phyloP scores from a whole-genome alignment of 2,113 vertebrate species.

The Numenius arquata region DNA sequence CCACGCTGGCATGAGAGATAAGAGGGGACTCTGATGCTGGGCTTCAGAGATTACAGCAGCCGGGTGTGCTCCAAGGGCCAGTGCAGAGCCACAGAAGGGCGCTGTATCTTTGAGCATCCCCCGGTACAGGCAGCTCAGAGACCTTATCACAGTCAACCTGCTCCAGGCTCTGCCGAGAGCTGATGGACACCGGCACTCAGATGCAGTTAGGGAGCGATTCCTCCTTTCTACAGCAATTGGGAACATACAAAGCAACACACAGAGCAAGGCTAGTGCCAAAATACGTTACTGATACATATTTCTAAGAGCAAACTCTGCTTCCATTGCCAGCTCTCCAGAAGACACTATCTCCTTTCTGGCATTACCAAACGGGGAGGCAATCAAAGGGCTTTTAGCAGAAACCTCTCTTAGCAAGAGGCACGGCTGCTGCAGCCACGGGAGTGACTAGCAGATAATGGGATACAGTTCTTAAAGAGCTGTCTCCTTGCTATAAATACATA shows the following conservation, averaged over 20 bases:
- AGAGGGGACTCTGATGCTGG: neutral
- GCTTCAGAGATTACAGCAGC: neutral
- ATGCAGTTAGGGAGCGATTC: accelerated
- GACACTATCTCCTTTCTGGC: neutral
- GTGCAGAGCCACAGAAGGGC: neutral
- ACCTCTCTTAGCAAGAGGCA: neutral
- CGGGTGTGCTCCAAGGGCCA: neutral
- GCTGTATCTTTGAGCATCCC: neutral
- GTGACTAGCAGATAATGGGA: neutral
- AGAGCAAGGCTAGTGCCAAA: neutral
- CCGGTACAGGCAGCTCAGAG: neutral
- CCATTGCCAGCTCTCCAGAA: neutral
- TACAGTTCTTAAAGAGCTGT: neutral
- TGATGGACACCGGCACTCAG: neutral
- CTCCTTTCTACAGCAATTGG: neutral
- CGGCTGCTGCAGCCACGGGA: neutral
- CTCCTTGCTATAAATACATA: neutral
- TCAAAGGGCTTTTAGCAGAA: neutral
- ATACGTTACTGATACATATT: neutral
- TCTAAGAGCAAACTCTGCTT: neutral
- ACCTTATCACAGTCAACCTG: accelerated
- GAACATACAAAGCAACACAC: neutral
- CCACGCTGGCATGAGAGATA: neutral
- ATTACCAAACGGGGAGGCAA: neutral
- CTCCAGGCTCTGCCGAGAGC: neutral